These are phyloP conservation scores for Rhinolophus ferrumequinum DNA, from an alignment of 2,113 vertebrate genomes.

Conservation along the genomic window DNA sequence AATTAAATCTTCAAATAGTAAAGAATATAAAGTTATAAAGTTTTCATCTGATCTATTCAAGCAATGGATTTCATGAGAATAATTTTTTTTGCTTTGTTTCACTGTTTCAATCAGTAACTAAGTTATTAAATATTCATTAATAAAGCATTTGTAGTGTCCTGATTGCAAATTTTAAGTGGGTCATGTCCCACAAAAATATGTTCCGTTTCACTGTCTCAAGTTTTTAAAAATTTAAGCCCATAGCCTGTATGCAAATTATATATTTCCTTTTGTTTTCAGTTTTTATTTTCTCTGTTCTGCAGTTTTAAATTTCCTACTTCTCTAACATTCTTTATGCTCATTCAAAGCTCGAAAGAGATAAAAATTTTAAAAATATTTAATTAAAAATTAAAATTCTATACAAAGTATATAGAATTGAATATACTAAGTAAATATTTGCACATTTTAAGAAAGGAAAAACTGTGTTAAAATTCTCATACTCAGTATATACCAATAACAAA, in stretches of 20 bases:
- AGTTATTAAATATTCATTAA: conserved; percentile 72
- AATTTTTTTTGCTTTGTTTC: conserved; percentile 24
- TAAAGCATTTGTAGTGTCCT: conserved; percentile 45
- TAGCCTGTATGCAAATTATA: not conserved
- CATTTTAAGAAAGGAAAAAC: too few relatives aligned
- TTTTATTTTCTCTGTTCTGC: not conserved
- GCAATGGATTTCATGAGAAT: conserved; percentile 51
- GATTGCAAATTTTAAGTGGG: conserved; percentile 57
- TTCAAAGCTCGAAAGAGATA: not conserved
- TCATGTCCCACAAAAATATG: conserved; percentile 14
- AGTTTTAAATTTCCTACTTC: not conserved
- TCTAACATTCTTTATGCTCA: not conserved
- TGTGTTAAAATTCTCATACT: too few relatives aligned
- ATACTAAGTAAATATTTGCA: not conserved
- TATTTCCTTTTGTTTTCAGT: conserved; percentile 71
- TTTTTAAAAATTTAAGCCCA: not conserved
- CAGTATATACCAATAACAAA: too few relatives aligned
- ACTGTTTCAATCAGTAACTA: conserved; percentile 49
- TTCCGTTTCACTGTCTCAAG: conserved; percentile 65
- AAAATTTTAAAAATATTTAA: conserved; percentile 6
- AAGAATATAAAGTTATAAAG: conserved; percentile 50
- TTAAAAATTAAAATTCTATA: conserved; percentile 18
- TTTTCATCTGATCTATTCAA: conserved; percentile 51
- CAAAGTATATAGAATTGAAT: not conserved
- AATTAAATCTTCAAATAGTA: conserved; percentile 53